Conservation (phyloP, 2,888 invertebrate species). For the Epistrophe eligans region DNA sequence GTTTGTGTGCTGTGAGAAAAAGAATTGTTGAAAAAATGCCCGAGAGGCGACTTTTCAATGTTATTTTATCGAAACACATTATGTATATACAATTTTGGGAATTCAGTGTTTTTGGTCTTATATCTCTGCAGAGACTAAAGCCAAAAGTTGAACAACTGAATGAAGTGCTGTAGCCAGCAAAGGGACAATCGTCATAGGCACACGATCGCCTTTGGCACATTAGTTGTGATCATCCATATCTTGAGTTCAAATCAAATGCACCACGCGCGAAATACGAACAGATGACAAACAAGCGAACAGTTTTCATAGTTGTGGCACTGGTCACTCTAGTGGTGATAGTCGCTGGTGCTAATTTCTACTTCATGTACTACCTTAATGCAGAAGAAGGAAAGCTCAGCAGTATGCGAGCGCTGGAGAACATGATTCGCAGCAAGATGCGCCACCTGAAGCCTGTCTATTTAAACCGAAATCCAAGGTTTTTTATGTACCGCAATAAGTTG, state of each 20-base stretch:
- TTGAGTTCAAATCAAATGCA: conserved; percentile 72
- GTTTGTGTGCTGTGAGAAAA: conserved; percentile 32
- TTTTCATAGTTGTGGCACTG: conserved; percentile 80
- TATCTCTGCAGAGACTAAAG: conserved; percentile 56
- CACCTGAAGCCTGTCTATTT: conserved; percentile 83
- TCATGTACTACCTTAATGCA: conserved; percentile 83
- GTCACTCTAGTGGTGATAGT: conserved; percentile 80
- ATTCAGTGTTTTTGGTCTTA: conserved; percentile 43
- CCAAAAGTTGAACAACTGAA: conserved; percentile 61
- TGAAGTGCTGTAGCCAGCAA: conserved; percentile 67
- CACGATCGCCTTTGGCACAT: conserved; percentile 55
- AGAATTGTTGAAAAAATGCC: conserved; percentile 48
- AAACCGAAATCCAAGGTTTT: conserved; percentile 83
- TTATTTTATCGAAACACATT: conserved; percentile 53
- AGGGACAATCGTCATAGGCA: conserved; percentile 72
- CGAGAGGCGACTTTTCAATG: conserved; percentile 60
- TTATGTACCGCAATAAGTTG: conserved; percentile 83
- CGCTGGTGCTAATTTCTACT: conserved; percentile 83
- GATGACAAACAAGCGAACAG: conserved; percentile 80
- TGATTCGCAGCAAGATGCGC: conserved; percentile 82
- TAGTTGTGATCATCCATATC: conserved; percentile 71
- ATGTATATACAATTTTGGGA: conserved; percentile 19
- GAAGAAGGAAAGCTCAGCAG: conserved; percentile 84
- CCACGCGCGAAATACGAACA: conserved; percentile 47
- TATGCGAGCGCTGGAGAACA: conserved; percentile 82